Conservation (phyloP, 2,888 invertebrate genomes). For the Melikaiella ostensackeni region DNA sequence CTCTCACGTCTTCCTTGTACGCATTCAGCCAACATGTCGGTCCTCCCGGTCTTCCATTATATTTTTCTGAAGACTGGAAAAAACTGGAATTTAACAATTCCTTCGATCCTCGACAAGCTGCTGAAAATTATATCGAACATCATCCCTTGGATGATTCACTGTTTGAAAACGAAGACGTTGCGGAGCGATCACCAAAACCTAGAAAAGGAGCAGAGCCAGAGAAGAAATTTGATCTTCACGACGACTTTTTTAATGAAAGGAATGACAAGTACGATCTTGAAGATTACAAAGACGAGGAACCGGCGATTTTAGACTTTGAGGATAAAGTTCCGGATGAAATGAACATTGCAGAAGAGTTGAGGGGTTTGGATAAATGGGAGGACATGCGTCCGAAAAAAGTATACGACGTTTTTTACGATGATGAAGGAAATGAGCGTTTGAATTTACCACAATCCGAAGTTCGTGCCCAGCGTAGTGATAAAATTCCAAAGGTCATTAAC, state of each 20-base stretch:
- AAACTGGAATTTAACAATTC: slow-evolving; percentile 75
- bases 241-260: slow-evolving; percentile 24
- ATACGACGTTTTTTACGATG: slow-evolving; percentile 66
- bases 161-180: slow-evolving; percentile 57
- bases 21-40: slow-evolving; percentile 83
- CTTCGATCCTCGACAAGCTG: slow-evolving; percentile 77
- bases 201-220: slow-evolving; percentile 42
- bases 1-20: slow-evolving; percentile 83
- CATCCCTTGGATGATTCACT: slow-evolving; percentile 51
- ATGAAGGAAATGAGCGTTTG: slow-evolving; percentile 54
- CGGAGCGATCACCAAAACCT: slow-evolving; percentile 61
- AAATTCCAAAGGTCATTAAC: slow-evolving; percentile 50
- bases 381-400: slow-evolving; percentile 57
- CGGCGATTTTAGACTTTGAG: slow-evolving; percentile 43
- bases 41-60: slow-evolving; percentile 86
- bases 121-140: slow-evolving; percentile 71
- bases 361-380: slow-evolving; percentile 43
- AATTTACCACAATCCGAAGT: slow-evolving; percentile 56
- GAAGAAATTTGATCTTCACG: not conserved
- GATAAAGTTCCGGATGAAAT: slow-evolving; percentile 52
- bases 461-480: slow-evolving; percentile 66
- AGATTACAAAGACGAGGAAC: slow-evolving; percentile 41
- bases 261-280: slow-evolving; percentile 30
- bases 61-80: slow-evolving; percentile 80
- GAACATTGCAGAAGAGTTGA: slow-evolving; percentile 45